Evolutionary conservation across 64 coral and sea anemone species (phyloP).

Genomic region (Actinia equina): DNA sequence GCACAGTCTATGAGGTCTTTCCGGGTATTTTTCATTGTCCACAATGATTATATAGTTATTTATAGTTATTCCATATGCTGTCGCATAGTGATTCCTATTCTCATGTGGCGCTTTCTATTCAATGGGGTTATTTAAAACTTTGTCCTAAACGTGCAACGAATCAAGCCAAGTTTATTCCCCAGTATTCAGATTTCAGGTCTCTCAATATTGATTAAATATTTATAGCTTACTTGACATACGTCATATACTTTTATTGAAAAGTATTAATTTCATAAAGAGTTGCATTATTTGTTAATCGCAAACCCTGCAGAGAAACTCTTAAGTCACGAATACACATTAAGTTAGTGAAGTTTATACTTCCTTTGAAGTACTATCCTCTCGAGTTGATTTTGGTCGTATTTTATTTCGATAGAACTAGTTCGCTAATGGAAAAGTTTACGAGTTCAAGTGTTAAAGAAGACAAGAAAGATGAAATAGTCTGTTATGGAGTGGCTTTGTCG

Average conservation of each 20-base stretch:
- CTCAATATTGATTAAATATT: neutral
- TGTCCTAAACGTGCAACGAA: too few relatives aligned
- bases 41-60: too few relatives aligned
- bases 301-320: neutral
- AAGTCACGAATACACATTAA: neutral
- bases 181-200: neutral
- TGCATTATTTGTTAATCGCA: neutral
- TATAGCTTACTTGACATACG: neutral
- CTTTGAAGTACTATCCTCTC: neutral
- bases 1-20: too few relatives aligned
- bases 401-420: neutral
- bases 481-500: neutral
- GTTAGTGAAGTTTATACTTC: neutral
- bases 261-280: neutral
- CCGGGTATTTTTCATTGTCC: too few relatives aligned
- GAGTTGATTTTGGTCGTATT: neutral
- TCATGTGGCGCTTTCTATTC: too few relatives aligned
- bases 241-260: neutral
- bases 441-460: neutral
- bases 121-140: too few relatives aligned
- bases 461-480: neutral
- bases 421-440: neutral
- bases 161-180: neutral
- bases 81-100: too few relatives aligned
- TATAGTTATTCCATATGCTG: too few relatives aligned